Evolutionary conservation across 2,113 vertebrate species (phyloP), one percentile per base, ranked within the genome.

Genomic region (Thalassarche chlororhynchos): DNA sequence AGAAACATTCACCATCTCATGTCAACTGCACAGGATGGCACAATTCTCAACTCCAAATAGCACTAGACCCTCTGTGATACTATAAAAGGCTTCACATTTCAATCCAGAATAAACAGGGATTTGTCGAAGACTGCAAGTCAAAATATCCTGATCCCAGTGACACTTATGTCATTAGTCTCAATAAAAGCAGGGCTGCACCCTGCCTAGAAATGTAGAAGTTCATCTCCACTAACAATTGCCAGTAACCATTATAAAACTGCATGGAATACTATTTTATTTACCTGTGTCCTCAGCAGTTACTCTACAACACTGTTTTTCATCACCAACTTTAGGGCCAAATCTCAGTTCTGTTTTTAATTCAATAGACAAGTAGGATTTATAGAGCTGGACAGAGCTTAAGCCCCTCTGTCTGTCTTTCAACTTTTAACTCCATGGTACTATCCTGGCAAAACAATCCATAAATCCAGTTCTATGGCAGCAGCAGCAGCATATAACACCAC

Each of bases 271-370:
- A 14, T 21, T 88, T 66, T 62, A 82, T 81, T 84, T 89, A 87
- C 77, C 51, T 68, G 40, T 14, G 17, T 42, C n/a, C 47, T 75
- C 69, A 75, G 83, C 34, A 68, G 38, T 47, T 75, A 29, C 31
- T 47, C 40, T 78, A 34, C 40, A 62, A 52, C 31, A 16, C 18
- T n/a, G 60, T 4, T 89, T 76, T 87, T 61, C 80, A 84, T 25
- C 64, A 74, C 34, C 54, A 62, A 36, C 31, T 77, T 89, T 38
- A 42, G 44, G 36, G 77, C 20, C 64, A 93, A 84, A 47, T 29
- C 72, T 91, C 76, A 15, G 52, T 34, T 72, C 87, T 92, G 77
- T 60, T 65, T 93, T 96, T 74, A 65, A 90, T 93, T 92, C 82
- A 69, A 52, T 5, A 76, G 46, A 65, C 36, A 74, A 65, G 54